Evolutionary conservation across 2,888 invertebrate species (phyloP), one percentile per base, ranked within the genome.

Genomic region (Sphecodes monilicornis): DNA sequence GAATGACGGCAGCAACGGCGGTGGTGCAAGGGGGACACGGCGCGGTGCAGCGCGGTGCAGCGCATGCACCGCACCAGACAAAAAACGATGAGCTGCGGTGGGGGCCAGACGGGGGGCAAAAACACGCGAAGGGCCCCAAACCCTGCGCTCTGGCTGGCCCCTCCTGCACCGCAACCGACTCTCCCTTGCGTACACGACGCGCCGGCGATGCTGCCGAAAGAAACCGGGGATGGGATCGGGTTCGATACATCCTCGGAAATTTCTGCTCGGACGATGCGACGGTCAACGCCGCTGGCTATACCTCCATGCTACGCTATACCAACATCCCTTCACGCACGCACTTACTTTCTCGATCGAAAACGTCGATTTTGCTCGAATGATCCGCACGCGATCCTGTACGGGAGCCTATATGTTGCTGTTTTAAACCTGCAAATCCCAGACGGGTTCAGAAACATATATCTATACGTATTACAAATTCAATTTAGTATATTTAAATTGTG

Each of bases 71-170:
- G 90, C 90, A 90, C 90, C 93, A 93, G 93, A 92, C 93, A 93
- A 93, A 93, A 93, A 93, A 93, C 90, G 93, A 93, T 92, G 91
- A 93, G 89, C 91, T 83, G 86, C 91, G 89, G 91, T 90, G 92
- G 92, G 92, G 92, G 89, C 93, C 93, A 93, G 93, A 93, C 93
- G 92, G 92, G 92, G 70, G 70, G 70, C 70, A 70, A 70, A 93
- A 93, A 93, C 93, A 70, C 70, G 70, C 70, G 70, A 70, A 46
- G 70, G 92, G 92, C 90, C 92, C 91, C 90, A 91, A 92, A 92
- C 91, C 92, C 90, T 85, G 86, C 90, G 88, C 90, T 90, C 90
- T 87, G 82, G 22, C 90, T 80, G 83, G 36, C 36, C 66, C 36
- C 66, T 36, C 32, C 36, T 36, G 66, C 68, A 68, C 85, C 54